Evolutionary conservation across 1,140 invertebrate species (phyloP).

Genomic region (Holotrichia oblita): DNA sequence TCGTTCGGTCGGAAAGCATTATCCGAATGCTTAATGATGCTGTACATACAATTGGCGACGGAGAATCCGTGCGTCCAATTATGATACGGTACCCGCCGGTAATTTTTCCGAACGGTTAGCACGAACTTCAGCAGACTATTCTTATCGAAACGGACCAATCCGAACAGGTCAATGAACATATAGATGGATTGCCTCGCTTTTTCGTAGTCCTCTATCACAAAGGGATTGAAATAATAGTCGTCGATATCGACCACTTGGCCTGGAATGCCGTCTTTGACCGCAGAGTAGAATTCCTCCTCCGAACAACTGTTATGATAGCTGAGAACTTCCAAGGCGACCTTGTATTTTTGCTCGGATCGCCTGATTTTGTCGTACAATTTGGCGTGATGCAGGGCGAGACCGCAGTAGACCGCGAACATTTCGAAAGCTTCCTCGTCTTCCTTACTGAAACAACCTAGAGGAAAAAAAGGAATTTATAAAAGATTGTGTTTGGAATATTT

Average conservation of each 20-base stretch:
- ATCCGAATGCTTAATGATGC: conserved; percentile 72
- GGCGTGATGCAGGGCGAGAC: conserved; percentile 84
- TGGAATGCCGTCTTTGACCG: conserved; percentile 62
- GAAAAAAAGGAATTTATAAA: background rate
- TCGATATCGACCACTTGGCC: conserved; percentile 61
- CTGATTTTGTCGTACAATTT: conserved; percentile 87
- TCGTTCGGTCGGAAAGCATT: conserved; percentile 69
- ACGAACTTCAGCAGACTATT: conserved; percentile 75
- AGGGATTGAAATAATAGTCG: conserved; percentile 78
- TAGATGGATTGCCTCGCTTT: conserved; percentile 73
- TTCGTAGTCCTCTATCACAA: conserved; percentile 71
- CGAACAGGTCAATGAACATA: conserved; percentile 80
- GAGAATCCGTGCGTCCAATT: conserved; percentile 89
- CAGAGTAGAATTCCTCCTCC: conserved; percentile 69
- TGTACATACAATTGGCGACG: conserved; percentile 85
- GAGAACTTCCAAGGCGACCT: conserved; percentile 80
- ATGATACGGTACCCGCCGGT: conserved; percentile 82
- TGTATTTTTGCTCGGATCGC: conserved; percentile 84
- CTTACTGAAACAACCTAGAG: conserved; percentile 68
- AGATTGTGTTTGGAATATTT: background rate
- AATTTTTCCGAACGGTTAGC: conserved; percentile 85
- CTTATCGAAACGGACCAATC: conserved; percentile 66
- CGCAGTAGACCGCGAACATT: conserved; percentile 86
- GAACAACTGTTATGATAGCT: conserved; percentile 85
- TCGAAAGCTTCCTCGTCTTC: conserved; percentile 86